A percentile compares a stretch with the other conserved stretches of the same genome.
Evolutionary conservation across 2,113 vertebrate genomes (phyloP).

Genomic region (Pionites leucogaster): DNA sequence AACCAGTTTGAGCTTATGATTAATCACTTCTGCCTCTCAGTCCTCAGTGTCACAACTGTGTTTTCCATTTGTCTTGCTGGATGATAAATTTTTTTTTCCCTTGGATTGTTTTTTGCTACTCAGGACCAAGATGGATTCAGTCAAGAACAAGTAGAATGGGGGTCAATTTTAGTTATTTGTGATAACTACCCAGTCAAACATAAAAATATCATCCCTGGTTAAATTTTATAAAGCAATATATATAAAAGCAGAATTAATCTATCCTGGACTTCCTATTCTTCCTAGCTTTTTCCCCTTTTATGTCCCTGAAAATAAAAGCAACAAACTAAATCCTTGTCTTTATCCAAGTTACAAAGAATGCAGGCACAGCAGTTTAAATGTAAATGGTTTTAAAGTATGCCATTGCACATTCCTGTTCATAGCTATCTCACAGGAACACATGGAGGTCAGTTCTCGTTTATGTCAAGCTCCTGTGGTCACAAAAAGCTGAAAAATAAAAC

Average conservation of each 20-base stretch:
- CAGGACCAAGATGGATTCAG: not conserved
- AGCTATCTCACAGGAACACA: not conserved
- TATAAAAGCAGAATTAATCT: not conserved
- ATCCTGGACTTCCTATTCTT: not conserved
- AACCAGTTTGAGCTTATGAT: not conserved
- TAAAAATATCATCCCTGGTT: not conserved
- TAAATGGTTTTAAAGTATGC: not conserved
- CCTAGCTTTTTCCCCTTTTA: not conserved
- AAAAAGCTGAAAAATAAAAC: not conserved
- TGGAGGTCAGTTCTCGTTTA: constrained; percentile 20
- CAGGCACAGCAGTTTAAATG: not conserved
- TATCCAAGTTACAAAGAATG: not conserved
- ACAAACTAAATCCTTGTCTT: not conserved
- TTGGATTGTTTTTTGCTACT: not conserved
- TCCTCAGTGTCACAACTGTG: not conserved
- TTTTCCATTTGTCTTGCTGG: not conserved
- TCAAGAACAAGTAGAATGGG: not conserved
- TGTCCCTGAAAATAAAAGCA: not conserved
- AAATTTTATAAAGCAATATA: not conserved
- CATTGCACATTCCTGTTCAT: not conserved
- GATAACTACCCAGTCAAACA: not conserved
- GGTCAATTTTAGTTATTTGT: not conserved
- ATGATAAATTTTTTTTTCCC: not conserved
- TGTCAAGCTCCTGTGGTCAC: constrained; percentile 5
- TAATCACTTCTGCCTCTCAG: not conserved